Conservation (phyloP, 1,140 invertebrate species). For the Nymphalis io region DNA sequence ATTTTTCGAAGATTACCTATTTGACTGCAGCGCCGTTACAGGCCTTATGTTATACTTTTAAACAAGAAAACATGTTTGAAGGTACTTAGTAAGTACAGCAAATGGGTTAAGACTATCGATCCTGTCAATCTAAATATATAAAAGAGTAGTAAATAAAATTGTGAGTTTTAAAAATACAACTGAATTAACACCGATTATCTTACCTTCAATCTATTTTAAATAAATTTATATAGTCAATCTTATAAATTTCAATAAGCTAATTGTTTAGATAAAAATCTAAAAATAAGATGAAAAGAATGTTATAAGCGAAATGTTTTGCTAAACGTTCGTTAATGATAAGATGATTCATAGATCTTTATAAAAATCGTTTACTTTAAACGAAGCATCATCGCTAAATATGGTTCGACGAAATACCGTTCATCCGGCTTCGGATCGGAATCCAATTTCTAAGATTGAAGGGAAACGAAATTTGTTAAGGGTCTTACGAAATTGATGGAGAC, state of each 20-base stretch:
- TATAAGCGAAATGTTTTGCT: constrained; percentile 27
- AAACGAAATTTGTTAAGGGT: constrained; percentile 30
- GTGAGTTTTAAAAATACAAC: no score
- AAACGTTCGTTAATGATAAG: constrained; percentile 7
- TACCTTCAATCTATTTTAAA: background rate
- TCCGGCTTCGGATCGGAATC: constrained; percentile 21
- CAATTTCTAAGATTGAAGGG: constrained; percentile 27
- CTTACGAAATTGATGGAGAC: constrained; percentile 14
- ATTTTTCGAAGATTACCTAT: no score
- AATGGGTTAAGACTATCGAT: no score
- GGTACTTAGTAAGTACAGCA: no score
- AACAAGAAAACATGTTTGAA: no score
- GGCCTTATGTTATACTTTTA: no score
- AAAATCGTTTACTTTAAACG: constrained; percentile 15
- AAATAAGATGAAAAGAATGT: constrained; percentile 34
- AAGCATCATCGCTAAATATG: constrained; percentile 28
- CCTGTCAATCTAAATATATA: no score
- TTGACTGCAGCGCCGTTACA: no score
- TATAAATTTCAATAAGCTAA: constrained; percentile 10
- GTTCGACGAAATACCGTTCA: constrained; percentile 12
- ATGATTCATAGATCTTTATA: constrained; percentile 32
- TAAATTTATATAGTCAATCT: background rate
- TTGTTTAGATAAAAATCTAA: constrained; percentile 26
- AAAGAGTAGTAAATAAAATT: no score
- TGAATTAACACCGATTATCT: no score